A percentile compares a stretch with the other conserved stretches of the same genome.
These are phyloP conservation scores for Drosophila bunnanda DNA, from an alignment of 2,888 invertebrate genomes.

Conservation along the genomic window DNA sequence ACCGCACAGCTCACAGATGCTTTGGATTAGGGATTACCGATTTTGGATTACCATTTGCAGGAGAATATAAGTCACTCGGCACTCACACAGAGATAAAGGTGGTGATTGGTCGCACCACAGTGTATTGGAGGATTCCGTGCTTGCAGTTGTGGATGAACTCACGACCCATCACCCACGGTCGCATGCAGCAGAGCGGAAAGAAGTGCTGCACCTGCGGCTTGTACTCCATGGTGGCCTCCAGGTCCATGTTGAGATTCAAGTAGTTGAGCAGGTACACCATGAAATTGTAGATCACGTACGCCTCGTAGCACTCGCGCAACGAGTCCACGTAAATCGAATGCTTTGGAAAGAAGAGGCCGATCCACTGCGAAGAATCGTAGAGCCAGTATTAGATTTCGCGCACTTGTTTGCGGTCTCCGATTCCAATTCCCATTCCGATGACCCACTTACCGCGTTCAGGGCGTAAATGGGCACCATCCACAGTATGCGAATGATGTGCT, in stretches of 20 bases:
- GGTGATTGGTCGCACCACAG: constrained; percentile 94
- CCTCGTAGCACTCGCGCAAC: constrained; percentile 97
- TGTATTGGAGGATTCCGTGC: constrained; percentile 98
- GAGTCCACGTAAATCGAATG: constrained; percentile 97
- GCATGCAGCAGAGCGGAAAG: constrained; percentile 95
- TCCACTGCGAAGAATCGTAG: constrained; percentile 76
- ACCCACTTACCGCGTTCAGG: constrained; percentile 92
- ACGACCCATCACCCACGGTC: constrained; percentile 97
- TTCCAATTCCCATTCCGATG: constrained; percentile 37
- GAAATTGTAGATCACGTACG: constrained; percentile 98
- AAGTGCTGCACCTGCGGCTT: constrained; percentile 94
- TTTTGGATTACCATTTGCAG: not conserved
- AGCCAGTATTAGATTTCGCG: constrained; percentile 29
- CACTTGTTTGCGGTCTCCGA: constrained; percentile 15
- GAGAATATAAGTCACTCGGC: not conserved
- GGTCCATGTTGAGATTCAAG: constrained; percentile 93
- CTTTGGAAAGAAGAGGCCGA: constrained; percentile 92
- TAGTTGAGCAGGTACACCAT: constrained; percentile 97
- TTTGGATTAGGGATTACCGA: constrained; percentile 72
- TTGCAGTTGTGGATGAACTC: constrained; percentile 97
- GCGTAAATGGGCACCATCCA: constrained; percentile 99
- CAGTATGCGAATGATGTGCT: constrained; percentile 96
- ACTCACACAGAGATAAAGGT: constrained; percentile 95
- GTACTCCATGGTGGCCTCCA: constrained; percentile 91
- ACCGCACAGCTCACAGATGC: constrained; percentile 92